Evolutionary conservation across 2,888 invertebrate species (phyloP), one percentile per base, ranked within the genome.

Genomic region (Campoplex capitator): DNA sequence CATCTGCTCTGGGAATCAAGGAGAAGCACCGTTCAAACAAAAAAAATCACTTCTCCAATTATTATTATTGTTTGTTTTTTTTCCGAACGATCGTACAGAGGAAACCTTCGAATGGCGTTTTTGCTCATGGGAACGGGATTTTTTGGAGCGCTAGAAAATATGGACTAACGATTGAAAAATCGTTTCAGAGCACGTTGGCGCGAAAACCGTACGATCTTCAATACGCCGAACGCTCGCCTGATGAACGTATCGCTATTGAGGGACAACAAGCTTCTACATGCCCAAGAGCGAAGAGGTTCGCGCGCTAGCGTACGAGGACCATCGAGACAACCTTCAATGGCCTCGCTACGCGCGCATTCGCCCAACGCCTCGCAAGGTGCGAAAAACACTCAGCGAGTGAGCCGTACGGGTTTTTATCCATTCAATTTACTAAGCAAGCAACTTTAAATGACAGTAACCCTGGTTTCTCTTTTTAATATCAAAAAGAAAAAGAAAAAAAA

Each of bases 141-240:
- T 62, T 32, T 6, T 32, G 32, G 13, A 1, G 6, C 16, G 32
- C 1, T 62, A 16, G 16, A 1, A 13, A 16, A 32, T 6, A 13
- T 32, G 6, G 62, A 32, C 3, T 16, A 7, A 62, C 16, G 7
- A 32, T 62, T 9, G 13, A 62, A 42, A 38, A 81, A 70, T 78
- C 18, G 90, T 95, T 96, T 83, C 95, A 98, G 98, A 94, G 98
- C 98, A 48, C 96, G 98, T 93, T 98, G 98, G 97, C 96, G 97
- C 91, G 98, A 98, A 92, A 98, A 98, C 94, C 96, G 98, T 42
- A 98, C 98, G 54, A 98, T 98, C 92, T 98, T 98, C 95, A 98
- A 98, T 95, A 98, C 98, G 76, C 98, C 98, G 45, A 98, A 98
- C 94, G 98, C 98, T 85, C 96, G 98, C 85, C 95, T 98, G 95